Percentiles rank a stretch among this genome's conserved stretches.
Evolutionary conservation across 2,888 invertebrate species (phyloP).

Genomic region (Drosophila longiperda): DNA sequence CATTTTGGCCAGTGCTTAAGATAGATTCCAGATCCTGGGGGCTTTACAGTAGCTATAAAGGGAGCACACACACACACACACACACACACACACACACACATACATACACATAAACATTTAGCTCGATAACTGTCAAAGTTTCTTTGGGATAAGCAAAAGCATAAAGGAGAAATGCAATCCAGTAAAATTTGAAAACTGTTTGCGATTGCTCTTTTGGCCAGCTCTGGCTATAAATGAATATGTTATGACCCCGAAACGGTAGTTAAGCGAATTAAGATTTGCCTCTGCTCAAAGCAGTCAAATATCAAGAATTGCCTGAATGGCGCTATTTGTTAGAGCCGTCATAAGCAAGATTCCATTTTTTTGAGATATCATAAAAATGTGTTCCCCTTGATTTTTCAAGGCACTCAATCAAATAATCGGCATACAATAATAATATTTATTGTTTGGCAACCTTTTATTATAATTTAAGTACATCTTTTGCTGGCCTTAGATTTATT

Average conservation of each 20-base stretch:
- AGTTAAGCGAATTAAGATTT: slow-evolving; percentile 27
- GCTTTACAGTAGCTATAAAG: slow-evolving; percentile 20
- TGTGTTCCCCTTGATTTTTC: neutral
- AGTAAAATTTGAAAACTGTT: slow-evolving; percentile 50
- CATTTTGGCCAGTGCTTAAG: slow-evolving; percentile 63
- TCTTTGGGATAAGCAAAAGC: slow-evolving; percentile 26
- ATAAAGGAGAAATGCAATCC: slow-evolving; percentile 45
- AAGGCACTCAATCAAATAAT: neutral
- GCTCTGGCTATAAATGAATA: slow-evolving; percentile 35
- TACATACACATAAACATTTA: slow-evolving; percentile 4
- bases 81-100: slow-evolving; percentile 3
- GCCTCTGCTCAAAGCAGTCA: slow-evolving; percentile 6
- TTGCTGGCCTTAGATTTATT: neutral
- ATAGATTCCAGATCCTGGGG: slow-evolving; percentile 43
- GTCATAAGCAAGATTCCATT: slow-evolving; percentile 2
- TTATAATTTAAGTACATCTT: neutral
- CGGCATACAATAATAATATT: neutral
- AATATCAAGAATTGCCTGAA: slow-evolving; percentile 8
- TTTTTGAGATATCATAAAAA: neutral
- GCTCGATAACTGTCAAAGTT: slow-evolving; percentile 52
- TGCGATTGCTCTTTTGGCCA: slow-evolving; percentile 12
- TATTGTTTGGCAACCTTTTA: neutral
- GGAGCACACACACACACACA: slow-evolving; percentile 2
- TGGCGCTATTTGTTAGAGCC: slow-evolving; percentile 19
- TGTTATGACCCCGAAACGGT: slow-evolving; percentile 12